Conservation (phyloP, 1,140 invertebrate genomes). For the Zophobas morio region DNA sequence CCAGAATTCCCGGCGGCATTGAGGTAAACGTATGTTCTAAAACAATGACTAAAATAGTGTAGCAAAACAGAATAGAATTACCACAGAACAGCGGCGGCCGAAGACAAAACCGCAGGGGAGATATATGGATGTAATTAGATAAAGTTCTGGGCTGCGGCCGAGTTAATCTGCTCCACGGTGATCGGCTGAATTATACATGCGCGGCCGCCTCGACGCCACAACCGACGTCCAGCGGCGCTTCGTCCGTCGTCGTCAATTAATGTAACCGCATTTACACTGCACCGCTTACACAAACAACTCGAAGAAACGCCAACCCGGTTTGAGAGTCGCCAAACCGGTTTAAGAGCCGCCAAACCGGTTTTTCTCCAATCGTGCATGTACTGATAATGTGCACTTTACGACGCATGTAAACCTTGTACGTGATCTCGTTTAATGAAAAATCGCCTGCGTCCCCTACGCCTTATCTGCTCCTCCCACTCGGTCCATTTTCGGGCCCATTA, state of each 20-base stretch:
- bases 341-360: too few relatives aligned
- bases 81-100: slow-evolving; percentile 50
- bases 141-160: slow-evolving; percentile 62
- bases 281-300: neutral
- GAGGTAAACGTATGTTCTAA: slow-evolving; percentile 22
- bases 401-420: too few relatives aligned
- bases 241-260: slow-evolving; percentile 50
- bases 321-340: too few relatives aligned
- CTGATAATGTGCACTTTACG: too few relatives aligned
- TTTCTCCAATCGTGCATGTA: too few relatives aligned
- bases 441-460: too few relatives aligned
- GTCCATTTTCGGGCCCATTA: too few relatives aligned
- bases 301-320: neutral
- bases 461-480: too few relatives aligned
- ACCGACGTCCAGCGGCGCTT: slow-evolving; percentile 52
- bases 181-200: slow-evolving; percentile 57
- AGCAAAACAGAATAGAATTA: slow-evolving; percentile 53
- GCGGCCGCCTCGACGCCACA: slow-evolving; percentile 52
- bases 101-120: slow-evolving; percentile 62
- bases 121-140: slow-evolving; percentile 64
- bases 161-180: slow-evolving; percentile 60
- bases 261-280: slow-evolving; percentile 38
- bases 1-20: neutral
- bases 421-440: too few relatives aligned
- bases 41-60: slow-evolving; percentile 49